These are phyloP conservation scores for Rynchops niger DNA, from an alignment of 2,113 vertebrate genomes.

Conservation along the genomic window DNA sequence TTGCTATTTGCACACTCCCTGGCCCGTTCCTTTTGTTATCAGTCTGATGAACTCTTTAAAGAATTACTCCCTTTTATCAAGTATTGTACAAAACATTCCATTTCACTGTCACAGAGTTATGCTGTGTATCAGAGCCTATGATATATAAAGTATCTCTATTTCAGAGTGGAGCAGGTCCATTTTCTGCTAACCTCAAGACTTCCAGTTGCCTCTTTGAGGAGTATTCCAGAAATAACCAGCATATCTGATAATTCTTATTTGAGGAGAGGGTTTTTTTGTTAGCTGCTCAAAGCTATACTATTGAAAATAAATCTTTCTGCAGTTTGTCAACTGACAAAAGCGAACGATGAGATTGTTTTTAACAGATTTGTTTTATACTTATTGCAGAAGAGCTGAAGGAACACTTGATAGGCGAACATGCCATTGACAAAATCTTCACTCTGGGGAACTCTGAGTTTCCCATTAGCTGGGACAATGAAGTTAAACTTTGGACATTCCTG, in stretches of 20 bases:
- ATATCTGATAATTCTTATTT: not conserved
- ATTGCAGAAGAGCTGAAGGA: conserved; percentile 92
- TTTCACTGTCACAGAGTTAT: not conserved
- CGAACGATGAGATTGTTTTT: not conserved
- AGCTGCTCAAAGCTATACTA: not conserved
- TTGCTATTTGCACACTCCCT: not conserved
- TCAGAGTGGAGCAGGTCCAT: not conserved
- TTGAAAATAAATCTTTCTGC: not conserved
- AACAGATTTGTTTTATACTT: conserved; percentile 47
- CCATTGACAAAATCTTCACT: conserved; percentile 94
- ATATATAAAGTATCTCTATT: not conserved
- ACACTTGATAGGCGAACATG: conserved; percentile 88
- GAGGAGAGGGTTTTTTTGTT: not conserved
- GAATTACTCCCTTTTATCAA: not conserved
- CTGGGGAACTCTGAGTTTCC: conserved; percentile 94
- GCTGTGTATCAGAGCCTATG: not conserved
- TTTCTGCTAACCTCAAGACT: not conserved
- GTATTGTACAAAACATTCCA: not conserved
- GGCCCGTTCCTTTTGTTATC: not conserved
- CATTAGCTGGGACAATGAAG: conserved; percentile 97
- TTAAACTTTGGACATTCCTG: conserved; percentile 96
- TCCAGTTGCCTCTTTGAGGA: not conserved
- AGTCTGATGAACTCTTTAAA: not conserved
- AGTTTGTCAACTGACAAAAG: not conserved
- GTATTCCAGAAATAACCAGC: not conserved